phyloP scores from a whole-genome alignment of 2,113 vertebrate genomes.

The Regulus satrapa region DNA sequence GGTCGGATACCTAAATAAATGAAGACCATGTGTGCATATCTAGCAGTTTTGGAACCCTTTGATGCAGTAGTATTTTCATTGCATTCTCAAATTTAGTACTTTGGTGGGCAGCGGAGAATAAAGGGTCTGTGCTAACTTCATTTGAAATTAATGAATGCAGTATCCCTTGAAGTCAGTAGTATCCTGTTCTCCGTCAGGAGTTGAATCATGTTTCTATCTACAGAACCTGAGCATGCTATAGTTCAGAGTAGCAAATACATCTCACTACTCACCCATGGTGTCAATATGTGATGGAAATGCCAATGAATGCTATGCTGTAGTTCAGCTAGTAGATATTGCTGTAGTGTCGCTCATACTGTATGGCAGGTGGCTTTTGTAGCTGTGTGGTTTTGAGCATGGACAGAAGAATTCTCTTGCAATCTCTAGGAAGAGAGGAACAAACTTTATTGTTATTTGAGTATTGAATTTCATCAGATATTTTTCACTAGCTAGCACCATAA shows the following conservation, averaged over 20 bases:
- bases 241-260: neutral
- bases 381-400: neutral
- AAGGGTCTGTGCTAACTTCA: neutral
- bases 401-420: neutral
- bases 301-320: neutral
- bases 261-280: neutral
- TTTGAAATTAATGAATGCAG: neutral
- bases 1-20: neutral
- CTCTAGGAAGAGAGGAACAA: neutral
- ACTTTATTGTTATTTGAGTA: neutral
- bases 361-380: neutral
- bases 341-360: neutral
- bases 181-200: neutral
- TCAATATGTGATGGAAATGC: neutral
- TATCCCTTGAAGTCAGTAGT: neutral
- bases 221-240: neutral
- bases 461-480: neutral
- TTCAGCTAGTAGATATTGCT: neutral
- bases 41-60: neutral
- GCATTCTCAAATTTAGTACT: neutral
- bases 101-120: accelerated
- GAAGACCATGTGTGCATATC: neutral
- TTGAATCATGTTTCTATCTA: neutral
- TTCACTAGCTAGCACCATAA: neutral
- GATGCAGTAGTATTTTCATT: neutral